These are phyloP conservation scores for Hymenochirus boettgeri DNA, from an alignment of 2,113 vertebrate genomes.

Conservation along the genomic window DNA sequence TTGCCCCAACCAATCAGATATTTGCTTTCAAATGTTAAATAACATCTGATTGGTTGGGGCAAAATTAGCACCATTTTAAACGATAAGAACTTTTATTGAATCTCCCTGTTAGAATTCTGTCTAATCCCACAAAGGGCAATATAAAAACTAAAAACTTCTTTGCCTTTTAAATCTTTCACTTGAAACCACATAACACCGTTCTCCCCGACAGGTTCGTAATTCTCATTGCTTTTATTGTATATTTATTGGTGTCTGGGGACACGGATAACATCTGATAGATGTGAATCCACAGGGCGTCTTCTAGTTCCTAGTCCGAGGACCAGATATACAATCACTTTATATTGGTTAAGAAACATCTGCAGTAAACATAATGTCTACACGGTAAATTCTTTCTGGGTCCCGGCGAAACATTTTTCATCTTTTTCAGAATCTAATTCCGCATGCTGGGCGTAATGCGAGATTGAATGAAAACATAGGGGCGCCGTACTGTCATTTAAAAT, in stretches of 20 bases:
- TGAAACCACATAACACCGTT: not conserved
- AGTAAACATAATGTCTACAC: not conserved
- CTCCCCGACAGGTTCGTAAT: not conserved
- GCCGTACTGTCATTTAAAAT: not conserved
- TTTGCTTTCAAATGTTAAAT: too few species aligned
- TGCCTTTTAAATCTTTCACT: slow-evolving; percentile 23
- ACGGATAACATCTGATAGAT: slow-evolving; percentile 34
- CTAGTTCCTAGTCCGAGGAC: slow-evolving; percentile 5
- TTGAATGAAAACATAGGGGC: slow-evolving; percentile 18
- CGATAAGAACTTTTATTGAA: too few species aligned
- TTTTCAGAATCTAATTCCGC: slow-evolving; percentile 27
- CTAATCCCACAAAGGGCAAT: too few species aligned
- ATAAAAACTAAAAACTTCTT: too few species aligned
- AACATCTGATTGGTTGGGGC: too few species aligned
- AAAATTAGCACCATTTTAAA: too few species aligned
- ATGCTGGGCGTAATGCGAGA: slow-evolving; percentile 13
- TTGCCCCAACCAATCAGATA: too few species aligned
- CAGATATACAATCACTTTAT: slow-evolving; percentile 37
- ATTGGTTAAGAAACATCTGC: slow-evolving; percentile 31
- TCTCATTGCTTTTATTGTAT: slow-evolving; percentile 34
- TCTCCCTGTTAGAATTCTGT: too few species aligned
- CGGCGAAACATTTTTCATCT: slow-evolving; percentile 32
- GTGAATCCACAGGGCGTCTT: slow-evolving; percentile 25
- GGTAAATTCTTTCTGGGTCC: not conserved
- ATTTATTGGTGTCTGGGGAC: slow-evolving; percentile 34